phyloP scores from a whole-genome alignment of 2,888 invertebrate genomes.

The Herminia tarsipennalis region DNA sequence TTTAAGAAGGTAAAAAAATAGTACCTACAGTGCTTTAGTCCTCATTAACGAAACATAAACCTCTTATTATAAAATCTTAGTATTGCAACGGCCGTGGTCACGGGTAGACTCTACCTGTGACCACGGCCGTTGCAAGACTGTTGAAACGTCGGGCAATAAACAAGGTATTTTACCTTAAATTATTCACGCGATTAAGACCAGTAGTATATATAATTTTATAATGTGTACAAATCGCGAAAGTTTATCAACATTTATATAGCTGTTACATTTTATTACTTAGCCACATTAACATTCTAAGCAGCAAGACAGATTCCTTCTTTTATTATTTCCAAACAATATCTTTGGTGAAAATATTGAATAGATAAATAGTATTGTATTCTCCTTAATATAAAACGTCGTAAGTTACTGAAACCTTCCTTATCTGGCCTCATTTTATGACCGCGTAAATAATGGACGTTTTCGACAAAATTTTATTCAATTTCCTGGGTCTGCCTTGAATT shows the following conservation, averaged over 20 bases:
- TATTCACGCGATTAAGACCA: too few species aligned
- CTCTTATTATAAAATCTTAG: slow-evolving; percentile 7
- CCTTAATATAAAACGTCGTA: slow-evolving; percentile 37
- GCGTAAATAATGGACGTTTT: slow-evolving; percentile 52
- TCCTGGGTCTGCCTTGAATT: slow-evolving; percentile 39
- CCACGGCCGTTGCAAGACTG: too few species aligned
- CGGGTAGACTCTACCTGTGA: too few species aligned
- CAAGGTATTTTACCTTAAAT: too few species aligned
- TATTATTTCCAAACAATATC: slow-evolving; percentile 34
- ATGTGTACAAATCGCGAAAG: too few species aligned
- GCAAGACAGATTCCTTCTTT: slow-evolving; percentile 19
- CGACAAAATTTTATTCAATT: slow-evolving; percentile 48
- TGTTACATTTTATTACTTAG: background rate
- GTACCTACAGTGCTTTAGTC: too few species aligned
- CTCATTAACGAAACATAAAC: too few species aligned
- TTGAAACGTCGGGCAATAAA: too few species aligned
- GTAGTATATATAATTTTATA: too few species aligned
- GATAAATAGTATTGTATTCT: slow-evolving; percentile 48
- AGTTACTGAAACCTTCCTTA: slow-evolving; percentile 41
- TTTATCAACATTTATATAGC: slow-evolving; percentile 4
- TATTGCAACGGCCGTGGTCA: too few species aligned
- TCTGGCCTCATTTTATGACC: slow-evolving; percentile 54
- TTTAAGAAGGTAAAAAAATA: too few species aligned
- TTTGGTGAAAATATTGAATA: slow-evolving; percentile 50
- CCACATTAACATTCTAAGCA: slow-evolving; percentile 20